Evolutionary conservation across 1,140 invertebrate species (phyloP).

Genomic region (Leptoteleia sp.): DNA sequence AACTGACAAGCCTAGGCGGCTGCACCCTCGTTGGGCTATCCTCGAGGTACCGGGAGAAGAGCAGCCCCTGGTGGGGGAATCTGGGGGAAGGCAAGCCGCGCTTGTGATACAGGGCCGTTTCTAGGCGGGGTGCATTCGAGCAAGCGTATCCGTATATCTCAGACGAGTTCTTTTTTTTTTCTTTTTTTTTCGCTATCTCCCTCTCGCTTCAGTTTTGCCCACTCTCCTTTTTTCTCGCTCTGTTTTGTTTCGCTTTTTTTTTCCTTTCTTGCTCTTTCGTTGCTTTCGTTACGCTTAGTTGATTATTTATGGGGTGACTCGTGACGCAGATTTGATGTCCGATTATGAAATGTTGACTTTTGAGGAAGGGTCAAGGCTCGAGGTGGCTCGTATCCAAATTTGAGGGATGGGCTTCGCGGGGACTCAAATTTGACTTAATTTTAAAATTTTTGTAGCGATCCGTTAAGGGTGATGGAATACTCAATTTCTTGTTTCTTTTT

Average conservation of each 20-base stretch:
- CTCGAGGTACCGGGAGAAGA: slow-evolving; percentile 67
- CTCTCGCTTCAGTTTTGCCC: no score
- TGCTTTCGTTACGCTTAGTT: slow-evolving; percentile 46
- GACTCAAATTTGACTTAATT: no score
- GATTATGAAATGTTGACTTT: slow-evolving; percentile 43
- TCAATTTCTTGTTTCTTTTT: no score
- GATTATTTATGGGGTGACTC: slow-evolving; percentile 46
- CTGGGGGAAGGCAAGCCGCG: slow-evolving; percentile 58
- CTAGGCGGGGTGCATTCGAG: slow-evolving; percentile 65
- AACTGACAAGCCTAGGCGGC: slow-evolving; percentile 79
- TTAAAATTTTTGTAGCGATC: no score
- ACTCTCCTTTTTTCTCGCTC: slow-evolving; percentile 7
- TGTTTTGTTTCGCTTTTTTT: slow-evolving; percentile 26
- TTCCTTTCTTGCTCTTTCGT: slow-evolving; percentile 14
- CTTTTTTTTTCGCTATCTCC: not conserved
- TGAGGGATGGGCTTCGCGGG: no score
- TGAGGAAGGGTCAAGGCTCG: slow-evolving; percentile 14
- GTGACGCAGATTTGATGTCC: slow-evolving; percentile 29
- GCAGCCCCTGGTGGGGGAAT: slow-evolving; percentile 64
- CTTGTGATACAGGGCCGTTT: slow-evolving; percentile 62
- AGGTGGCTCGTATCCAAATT: slow-evolving; percentile 3
- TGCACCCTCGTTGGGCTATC: slow-evolving; percentile 72
- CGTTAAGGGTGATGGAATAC: no score
- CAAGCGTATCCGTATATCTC: slow-evolving; percentile 50
- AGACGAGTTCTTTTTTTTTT: slow-evolving; percentile 28